phyloP scores from a whole-genome alignment of 2,888 invertebrate species.

The Sympetrum striolatum region DNA sequence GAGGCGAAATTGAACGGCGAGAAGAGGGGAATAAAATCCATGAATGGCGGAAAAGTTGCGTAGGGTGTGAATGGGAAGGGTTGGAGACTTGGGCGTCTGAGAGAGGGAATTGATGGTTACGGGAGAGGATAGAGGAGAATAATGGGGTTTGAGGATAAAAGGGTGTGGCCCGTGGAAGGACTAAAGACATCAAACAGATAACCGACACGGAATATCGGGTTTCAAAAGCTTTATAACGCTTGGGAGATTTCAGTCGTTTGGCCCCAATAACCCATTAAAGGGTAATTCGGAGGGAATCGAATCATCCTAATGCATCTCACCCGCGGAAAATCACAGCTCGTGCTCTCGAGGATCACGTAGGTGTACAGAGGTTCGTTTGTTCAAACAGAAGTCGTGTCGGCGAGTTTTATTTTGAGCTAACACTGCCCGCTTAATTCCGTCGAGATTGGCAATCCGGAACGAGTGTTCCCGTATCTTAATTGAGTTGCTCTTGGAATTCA shows the following conservation, averaged over 20 bases:
- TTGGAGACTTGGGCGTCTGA: too few species aligned
- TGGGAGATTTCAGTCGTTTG: background rate
- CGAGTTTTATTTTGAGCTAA: too few species aligned
- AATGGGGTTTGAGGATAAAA: background rate
- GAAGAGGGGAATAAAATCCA: background rate
- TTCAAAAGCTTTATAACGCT: conserved; percentile 38
- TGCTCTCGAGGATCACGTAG: background rate
- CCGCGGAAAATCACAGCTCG: background rate
- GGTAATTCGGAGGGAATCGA: background rate
- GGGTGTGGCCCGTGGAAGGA: background rate
- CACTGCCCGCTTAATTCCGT: too few species aligned
- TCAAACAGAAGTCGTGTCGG: too few species aligned
- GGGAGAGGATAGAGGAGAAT: background rate
- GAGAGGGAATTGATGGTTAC: background rate
- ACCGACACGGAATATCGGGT: conserved; percentile 18
- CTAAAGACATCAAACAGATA: conserved; percentile 30
- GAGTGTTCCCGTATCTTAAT: too few species aligned
- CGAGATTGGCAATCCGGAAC: too few species aligned
- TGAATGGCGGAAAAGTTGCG: conserved; percentile 25
- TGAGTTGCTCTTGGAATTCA: too few species aligned
- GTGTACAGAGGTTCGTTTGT: too few species aligned
- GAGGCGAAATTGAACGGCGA: background rate
- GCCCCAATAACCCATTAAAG: conserved; percentile 21
- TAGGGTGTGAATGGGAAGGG: background rate
- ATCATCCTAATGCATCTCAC: background rate